Conservation (phyloP, 2,797 vertebrate genomes). For the Pseudochirops cupreus region DNA sequence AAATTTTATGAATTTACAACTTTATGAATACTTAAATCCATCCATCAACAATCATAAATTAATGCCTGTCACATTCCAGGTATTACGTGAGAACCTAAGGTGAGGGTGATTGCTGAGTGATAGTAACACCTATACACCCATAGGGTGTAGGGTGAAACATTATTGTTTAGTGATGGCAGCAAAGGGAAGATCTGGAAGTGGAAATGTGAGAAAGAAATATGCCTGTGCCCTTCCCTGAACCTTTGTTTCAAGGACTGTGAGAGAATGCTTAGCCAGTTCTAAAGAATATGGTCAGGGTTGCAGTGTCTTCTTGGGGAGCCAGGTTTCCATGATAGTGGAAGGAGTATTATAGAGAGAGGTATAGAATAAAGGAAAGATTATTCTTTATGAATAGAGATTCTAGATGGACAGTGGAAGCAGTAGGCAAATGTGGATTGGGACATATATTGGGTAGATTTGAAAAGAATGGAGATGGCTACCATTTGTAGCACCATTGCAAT, state of each 20-base stretch:
- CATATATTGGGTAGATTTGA: neutral
- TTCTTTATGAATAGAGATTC: neutral
- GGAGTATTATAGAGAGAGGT: neutral
- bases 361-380: neutral
- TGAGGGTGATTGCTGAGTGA: neutral
- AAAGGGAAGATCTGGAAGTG: neutral
- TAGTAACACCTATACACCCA: neutral
- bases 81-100: neutral
- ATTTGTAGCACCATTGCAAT: no score
- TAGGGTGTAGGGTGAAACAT: neutral
- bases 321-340: neutral
- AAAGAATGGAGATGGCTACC: neutral
- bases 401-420: neutral
- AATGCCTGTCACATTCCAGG: neutral
- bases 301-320: neutral
- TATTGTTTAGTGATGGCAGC: neutral
- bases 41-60: neutral
- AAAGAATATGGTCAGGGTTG: neutral
- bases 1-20: neutral
- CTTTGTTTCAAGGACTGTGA: neutral
- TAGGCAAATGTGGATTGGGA: neutral
- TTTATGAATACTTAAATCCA: neutral
- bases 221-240: neutral
- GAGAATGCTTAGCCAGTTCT: neutral
- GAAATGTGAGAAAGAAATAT: neutral